Conservation (phyloP, 2,888 invertebrate genomes). For the Panopea generosa region DNA sequence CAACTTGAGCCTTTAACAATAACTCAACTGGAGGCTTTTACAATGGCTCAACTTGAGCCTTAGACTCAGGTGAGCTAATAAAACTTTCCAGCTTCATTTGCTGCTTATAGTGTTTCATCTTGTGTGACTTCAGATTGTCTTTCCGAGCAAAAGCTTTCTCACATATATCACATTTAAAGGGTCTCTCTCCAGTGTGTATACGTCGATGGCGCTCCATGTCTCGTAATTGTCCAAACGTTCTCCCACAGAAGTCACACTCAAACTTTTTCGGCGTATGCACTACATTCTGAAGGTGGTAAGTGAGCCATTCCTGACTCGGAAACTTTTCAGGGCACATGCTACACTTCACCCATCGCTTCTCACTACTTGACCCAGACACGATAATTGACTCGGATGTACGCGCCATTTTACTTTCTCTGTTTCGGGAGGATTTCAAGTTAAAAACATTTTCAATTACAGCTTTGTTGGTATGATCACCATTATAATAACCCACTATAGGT, state of each 20-base stretch:
- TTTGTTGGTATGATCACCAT: conserved; percentile 36
- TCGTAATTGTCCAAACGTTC: conserved; percentile 48
- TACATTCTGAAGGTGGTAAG: conserved; percentile 40
- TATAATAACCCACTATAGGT: conserved; percentile 38
- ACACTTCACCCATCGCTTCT: conserved; percentile 48
- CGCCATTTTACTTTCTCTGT: conserved; percentile 19
- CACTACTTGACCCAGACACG: conserved; percentile 34
- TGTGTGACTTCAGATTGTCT: conserved; percentile 54
- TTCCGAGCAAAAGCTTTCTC: conserved; percentile 50
- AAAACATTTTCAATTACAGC: conserved; percentile 27
- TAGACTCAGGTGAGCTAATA: neutral
- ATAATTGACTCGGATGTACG: conserved; percentile 26
- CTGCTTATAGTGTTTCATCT: conserved; percentile 24
- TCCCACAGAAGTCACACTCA: conserved; percentile 51
- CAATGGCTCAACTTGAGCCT: no score
- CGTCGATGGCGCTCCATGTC: conserved; percentile 50
- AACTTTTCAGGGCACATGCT: conserved; percentile 49
- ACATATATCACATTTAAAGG: conserved; percentile 49
- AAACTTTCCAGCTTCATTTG: neutral
- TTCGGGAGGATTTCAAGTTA: conserved; percentile 32
- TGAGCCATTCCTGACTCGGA: conserved; percentile 31
- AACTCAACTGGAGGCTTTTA: no score
- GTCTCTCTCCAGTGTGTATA: conserved; percentile 52
- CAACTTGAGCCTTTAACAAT: no score
- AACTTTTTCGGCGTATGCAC: conserved; percentile 44